phyloP scores from a whole-genome alignment of 2,113 vertebrate genomes.

The Centropus unirufus region DNA sequence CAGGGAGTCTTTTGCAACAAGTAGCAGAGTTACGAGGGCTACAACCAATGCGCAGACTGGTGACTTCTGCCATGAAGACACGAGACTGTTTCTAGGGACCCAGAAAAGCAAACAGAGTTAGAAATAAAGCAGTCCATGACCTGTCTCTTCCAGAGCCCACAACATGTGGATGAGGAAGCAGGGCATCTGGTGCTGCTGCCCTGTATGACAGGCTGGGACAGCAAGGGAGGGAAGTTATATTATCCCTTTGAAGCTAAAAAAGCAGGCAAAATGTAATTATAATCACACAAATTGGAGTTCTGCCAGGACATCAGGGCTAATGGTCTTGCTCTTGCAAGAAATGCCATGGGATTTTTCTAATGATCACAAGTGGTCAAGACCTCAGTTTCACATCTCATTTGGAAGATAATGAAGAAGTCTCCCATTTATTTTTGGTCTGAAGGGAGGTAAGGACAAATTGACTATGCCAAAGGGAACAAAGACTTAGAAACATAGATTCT shows the following conservation, averaged over 20 bases:
- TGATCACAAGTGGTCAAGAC: conserved; percentile 62
- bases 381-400: conserved; percentile 72
- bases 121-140: background rate
- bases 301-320: conserved; percentile 66
- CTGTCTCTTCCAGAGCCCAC: background rate
- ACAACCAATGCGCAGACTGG: background rate
- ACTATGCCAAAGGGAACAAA: conserved; percentile 25
- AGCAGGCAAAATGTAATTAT: conserved; percentile 56
- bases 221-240: background rate
- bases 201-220: background rate
- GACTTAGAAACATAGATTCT: background rate
- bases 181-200: background rate
- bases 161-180: accelerated
- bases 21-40: background rate
- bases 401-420: conserved; percentile 68
- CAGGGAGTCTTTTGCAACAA: background rate
- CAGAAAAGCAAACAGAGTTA: background rate
- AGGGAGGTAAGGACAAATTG: conserved; percentile 63
- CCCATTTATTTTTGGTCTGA: conserved; percentile 62
- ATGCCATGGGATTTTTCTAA: conserved; percentile 63
- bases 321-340: conserved; percentile 52
- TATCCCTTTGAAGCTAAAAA: background rate
- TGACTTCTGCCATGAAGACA: background rate
- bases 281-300: conserved; percentile 49
- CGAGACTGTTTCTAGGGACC: background rate